phyloP scores from a whole-genome alignment of 2,113 vertebrate genomes.

The Cebidichthys violaceus region DNA sequence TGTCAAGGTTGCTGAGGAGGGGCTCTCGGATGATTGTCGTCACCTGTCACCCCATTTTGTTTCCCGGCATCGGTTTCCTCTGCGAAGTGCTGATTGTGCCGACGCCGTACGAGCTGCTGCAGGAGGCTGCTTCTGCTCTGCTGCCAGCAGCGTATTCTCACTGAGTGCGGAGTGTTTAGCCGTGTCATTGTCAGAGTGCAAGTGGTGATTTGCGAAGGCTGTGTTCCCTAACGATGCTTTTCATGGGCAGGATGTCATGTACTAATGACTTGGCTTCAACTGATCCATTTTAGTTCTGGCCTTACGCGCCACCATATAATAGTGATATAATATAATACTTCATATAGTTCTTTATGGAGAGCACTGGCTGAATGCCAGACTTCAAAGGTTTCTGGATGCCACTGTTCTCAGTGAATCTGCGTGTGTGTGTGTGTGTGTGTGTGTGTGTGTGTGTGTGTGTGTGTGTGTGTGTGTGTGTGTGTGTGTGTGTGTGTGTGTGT shows the following conservation, averaged over 20 bases:
- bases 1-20: slow-evolving; percentile 54
- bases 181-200: slow-evolving; percentile 43
- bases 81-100: slow-evolving; percentile 33
- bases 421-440: neutral
- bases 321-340: neutral
- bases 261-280: slow-evolving; percentile 33
- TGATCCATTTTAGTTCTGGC: slow-evolving; percentile 32
- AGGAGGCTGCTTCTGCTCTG: slow-evolving; percentile 12
- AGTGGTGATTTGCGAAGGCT: slow-evolving; percentile 55
- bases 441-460: no score
- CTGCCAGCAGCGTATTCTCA: slow-evolving; percentile 32
- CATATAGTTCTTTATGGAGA: slow-evolving; percentile 39
- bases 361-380: slow-evolving; percentile 17
- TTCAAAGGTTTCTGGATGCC: neutral
- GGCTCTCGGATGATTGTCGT: slow-evolving; percentile 44
- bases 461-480: neutral
- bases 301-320: neutral
- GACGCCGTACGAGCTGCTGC: slow-evolving; percentile 1
- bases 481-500: no score
- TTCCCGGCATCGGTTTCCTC: slow-evolving; percentile 7
- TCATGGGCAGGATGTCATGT: slow-evolving; percentile 45
- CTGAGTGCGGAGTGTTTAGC: slow-evolving; percentile 46
- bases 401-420: slow-evolving; percentile 1
- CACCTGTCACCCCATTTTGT: slow-evolving; percentile 43
- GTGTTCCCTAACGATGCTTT: slow-evolving; percentile 52